Conservation (phyloP, 2,888 invertebrate species). For the Scaptodrosophila latifasciaeformis region DNA sequence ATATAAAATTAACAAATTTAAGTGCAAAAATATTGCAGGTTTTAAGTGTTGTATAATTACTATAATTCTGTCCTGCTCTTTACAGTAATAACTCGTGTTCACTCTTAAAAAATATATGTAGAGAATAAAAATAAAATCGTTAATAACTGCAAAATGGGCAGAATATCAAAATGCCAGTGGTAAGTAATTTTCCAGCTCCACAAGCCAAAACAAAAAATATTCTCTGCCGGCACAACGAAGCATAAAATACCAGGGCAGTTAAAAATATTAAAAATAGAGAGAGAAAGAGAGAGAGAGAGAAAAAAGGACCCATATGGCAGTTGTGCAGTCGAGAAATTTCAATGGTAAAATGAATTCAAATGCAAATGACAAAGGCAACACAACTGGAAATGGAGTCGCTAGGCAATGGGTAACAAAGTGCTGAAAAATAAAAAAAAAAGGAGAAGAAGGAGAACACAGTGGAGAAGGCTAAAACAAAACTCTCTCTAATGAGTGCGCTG, state of each 20-base stretch:
- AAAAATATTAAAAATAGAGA: no score
- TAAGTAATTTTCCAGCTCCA: no score
- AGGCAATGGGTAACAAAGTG: not conserved
- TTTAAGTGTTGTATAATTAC: no score
- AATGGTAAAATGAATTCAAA: conserved; percentile 11
- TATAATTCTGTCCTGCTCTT: no score
- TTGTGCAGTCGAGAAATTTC: not conserved
- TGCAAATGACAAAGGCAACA: conserved; percentile 48
- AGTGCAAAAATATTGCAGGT: no score
- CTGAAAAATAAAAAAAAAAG: conserved; percentile 4
- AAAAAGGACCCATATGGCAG: not conserved
- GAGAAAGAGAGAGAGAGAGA: not conserved
- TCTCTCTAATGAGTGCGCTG: conserved; percentile 60
- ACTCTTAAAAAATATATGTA: not conserved
- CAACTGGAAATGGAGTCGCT: conserved; percentile 3
- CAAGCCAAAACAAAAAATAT: not conserved
- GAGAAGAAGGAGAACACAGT: conserved; percentile 19
- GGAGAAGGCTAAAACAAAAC: conserved; percentile 19
- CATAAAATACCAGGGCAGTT: not conserved
- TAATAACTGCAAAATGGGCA: no score
- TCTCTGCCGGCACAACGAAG: not conserved
- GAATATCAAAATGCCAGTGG: no score
- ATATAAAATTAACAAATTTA: no score
- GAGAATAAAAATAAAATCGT: no score
- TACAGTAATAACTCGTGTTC: no score